A percentile compares a stretch with the other conserved stretches of the same genome.
Evolutionary conservation across 2,888 invertebrate genomes (phyloP).

Genomic region (Acronicta alni): DNA sequence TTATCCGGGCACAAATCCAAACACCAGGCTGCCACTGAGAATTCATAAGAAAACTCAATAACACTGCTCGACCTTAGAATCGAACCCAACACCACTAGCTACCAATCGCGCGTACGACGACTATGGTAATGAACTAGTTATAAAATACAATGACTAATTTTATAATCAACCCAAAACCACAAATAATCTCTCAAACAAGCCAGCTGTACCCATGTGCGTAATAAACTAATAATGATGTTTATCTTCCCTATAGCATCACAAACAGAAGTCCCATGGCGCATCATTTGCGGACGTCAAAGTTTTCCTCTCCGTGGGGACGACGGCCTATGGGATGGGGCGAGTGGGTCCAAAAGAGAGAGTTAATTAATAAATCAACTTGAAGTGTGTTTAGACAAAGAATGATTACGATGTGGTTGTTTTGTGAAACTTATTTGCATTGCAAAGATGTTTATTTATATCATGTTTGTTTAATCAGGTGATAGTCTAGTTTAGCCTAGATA

Average conservation of each 20-base stretch:
- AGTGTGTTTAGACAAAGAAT: slow-evolving; percentile 17
- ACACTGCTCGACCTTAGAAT: too few relatives aligned
- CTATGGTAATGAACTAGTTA: too few relatives aligned
- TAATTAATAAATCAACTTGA: slow-evolving; percentile 55
- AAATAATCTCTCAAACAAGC: slow-evolving; percentile 40
- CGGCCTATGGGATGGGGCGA: slow-evolving; percentile 13
- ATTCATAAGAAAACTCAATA: too few relatives aligned
- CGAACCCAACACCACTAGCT: too few relatives aligned
- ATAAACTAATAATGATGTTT: slow-evolving; percentile 84
- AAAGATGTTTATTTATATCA: neutral
- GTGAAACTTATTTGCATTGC: neutral
- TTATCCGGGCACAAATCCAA: too few relatives aligned
- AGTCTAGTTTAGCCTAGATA: too few relatives aligned
- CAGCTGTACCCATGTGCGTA: slow-evolving; percentile 66
- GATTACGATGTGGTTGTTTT: neutral
- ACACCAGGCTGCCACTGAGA: too few relatives aligned
- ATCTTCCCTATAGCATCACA: slow-evolving; percentile 58
- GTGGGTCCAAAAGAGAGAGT: slow-evolving; percentile 52
- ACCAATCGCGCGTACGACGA: too few relatives aligned
- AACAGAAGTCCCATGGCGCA: slow-evolving; percentile 63
- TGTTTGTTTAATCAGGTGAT: too few relatives aligned
- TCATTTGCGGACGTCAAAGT: slow-evolving; percentile 77
- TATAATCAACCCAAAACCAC: slow-evolving; percentile 27
- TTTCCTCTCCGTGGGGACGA: slow-evolving; percentile 52
- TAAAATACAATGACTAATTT: neutral